These are phyloP conservation scores for Caenorhabditis uteleia DNA, from an alignment of 2,888 invertebrate genomes.

Conservation along the genomic window DNA sequence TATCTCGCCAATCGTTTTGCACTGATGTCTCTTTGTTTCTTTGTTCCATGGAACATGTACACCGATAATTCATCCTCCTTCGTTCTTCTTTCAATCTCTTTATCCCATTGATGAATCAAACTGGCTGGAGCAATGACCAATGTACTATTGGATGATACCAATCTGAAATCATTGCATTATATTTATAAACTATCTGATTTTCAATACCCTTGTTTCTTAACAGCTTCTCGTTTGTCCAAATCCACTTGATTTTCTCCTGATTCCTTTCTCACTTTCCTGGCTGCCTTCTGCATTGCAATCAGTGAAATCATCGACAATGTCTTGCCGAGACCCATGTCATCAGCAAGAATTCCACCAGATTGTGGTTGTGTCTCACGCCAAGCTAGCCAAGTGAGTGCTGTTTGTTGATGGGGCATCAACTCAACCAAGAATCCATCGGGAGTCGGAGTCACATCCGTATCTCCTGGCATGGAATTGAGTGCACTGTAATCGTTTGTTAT, in stretches of 20 bases:
- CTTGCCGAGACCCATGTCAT: constrained; percentile 74
- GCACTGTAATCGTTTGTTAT: constrained; percentile 46
- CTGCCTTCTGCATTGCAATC: constrained; percentile 70
- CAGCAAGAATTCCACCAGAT: constrained; percentile 83
- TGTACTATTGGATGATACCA: constrained; percentile 69
- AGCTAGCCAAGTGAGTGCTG: constrained; percentile 84
- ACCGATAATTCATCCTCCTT: constrained; percentile 76
- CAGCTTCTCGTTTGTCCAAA: constrained; percentile 32
- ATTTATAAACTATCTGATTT: not conserved
- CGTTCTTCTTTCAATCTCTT: constrained; percentile 75
- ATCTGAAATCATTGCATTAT: constrained; percentile 14
- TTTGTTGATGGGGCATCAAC: constrained; percentile 64
- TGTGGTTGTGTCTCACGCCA: constrained; percentile 86
- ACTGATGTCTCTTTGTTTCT: constrained; percentile 70
- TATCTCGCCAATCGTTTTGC: constrained; percentile 66
- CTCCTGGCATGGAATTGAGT: constrained; percentile 41
- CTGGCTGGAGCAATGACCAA: constrained; percentile 92
- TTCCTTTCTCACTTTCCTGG: constrained; percentile 30
- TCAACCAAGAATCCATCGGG: constrained; percentile 57
- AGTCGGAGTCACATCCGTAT: constrained; percentile 49
- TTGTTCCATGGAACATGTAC: constrained; percentile 82
- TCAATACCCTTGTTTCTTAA: constrained; percentile 31
- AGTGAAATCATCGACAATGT: constrained; percentile 73
- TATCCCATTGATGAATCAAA: constrained; percentile 86
- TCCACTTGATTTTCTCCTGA: constrained; percentile 32